Base-by-base conservation (phyloP, 2,888 invertebrate species). In the Eulithis prunata region DNA sequence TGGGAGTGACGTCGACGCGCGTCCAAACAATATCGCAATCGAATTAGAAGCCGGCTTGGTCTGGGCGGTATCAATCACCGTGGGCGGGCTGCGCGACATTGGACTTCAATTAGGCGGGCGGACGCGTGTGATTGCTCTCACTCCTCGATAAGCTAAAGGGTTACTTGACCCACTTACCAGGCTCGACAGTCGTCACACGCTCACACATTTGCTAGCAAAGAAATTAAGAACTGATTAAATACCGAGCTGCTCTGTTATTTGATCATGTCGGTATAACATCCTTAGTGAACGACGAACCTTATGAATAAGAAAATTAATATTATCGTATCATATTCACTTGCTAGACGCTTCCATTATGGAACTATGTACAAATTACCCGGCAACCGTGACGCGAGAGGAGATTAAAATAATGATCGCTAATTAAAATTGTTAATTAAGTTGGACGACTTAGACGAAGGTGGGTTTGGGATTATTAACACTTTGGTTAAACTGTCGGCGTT, bases 51-150 rank as follows among this genome's bases (percentile, higher is more conserved):
- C 85, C 80, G 82, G 78, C 80, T 80, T 80, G 83, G 81, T 81
- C 84, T 84, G 87, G 87, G 85, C 85, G 87, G 90, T 90, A 91
- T 91, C 90, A 91, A 91, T 91, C 92, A 90, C 89, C 86, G 88
- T 88, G 88, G 91, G 91, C 89, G 91, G 87, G 87, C 87, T 75
- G 88, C 80, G 84, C 90, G 92, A 92, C 92, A 92, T 90, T 91
- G 92, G 91, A 90, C 90, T 92, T 91, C 92, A 92, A 92, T 93
- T 93, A 93, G 91, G 86, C 90, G 89, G 89, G 88, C 87, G 88
- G 66, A 86, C 87, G 87, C 84, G 85, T 85, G 87, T 89, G 90
- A 90, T 90, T 90, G 89, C 89, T 89, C 89, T 89, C 85, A 85
- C 87, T 89, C 82, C 85, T 86, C 82, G 81, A 85, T 85, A 85